Evolutionary conservation across 2,797 vertebrate genomes (phyloP).

Genomic region (Centroberyx gerrardi): DNA sequence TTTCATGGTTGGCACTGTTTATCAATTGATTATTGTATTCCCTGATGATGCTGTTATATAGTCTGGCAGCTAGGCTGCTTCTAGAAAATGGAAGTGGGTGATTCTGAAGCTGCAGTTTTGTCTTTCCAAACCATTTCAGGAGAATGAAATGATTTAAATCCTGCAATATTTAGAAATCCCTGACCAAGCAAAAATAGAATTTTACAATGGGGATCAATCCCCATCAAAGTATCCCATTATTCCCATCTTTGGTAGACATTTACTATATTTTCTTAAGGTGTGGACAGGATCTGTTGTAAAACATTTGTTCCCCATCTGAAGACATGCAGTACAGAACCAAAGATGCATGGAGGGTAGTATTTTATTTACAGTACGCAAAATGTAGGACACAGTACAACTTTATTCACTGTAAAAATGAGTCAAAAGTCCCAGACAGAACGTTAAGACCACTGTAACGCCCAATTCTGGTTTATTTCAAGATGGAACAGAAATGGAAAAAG

Average conservation of each 20-base stretch:
- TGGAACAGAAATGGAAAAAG: conserved; percentile 44
- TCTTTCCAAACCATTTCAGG: not conserved
- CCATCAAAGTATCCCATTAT: too few relatives aligned
- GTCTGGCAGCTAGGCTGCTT: conserved; percentile 28
- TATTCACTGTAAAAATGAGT: not conserved
- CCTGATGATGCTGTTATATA: conserved; percentile 30
- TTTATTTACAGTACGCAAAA: conserved; percentile 16
- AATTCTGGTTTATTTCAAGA: conserved; percentile 21
- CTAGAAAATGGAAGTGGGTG: conserved; percentile 12
- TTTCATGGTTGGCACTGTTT: conserved; percentile 38
- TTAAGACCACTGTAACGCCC: conserved; percentile 11
- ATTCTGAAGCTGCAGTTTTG: conserved; percentile 8
- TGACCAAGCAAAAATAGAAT: too few relatives aligned
- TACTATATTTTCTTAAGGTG: not conserved
- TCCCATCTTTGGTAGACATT: too few relatives aligned
- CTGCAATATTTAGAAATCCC: too few relatives aligned
- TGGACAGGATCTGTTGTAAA: not conserved
- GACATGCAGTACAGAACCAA: not conserved
- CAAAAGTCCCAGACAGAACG: conserved; percentile 22
- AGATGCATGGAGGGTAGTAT: not conserved
- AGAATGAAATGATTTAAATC: too few relatives aligned
- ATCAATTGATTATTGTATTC: conserved; percentile 33
- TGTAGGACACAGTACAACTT: conserved; percentile 6
- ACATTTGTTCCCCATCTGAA: not conserved
- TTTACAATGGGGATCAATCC: too few relatives aligned